Conservation (phyloP, 2,888 invertebrate species). For the Lithosia quadra region DNA sequence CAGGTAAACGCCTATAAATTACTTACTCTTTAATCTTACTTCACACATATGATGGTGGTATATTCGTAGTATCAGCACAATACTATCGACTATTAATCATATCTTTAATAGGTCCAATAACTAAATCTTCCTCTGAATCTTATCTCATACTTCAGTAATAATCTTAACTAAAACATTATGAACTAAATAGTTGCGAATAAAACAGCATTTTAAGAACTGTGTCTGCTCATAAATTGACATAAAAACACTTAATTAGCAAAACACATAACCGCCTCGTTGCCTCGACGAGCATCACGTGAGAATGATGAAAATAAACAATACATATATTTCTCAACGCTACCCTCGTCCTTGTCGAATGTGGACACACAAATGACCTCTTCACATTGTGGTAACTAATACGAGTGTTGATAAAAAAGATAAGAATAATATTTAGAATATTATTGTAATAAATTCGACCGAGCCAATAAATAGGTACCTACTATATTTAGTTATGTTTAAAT, state of each 20-base stretch:
- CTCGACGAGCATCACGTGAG: slow-evolving; percentile 45
- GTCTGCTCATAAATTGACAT: slow-evolving; percentile 23
- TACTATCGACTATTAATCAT: not conserved
- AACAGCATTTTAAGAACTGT: slow-evolving; percentile 17
- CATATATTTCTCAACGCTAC: slow-evolving; percentile 45
- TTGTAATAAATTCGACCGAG: not conserved
- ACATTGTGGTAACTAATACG: slow-evolving; percentile 35
- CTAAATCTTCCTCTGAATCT: not conserved
- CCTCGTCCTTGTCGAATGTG: slow-evolving; percentile 47
- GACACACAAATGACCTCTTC: slow-evolving; percentile 48
- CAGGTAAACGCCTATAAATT: not conserved
- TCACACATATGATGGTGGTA: too few species aligned
- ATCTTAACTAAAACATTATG: not conserved
- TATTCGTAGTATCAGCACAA: too few species aligned
- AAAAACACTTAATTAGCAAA: slow-evolving; percentile 36
- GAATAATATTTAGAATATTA: slow-evolving; percentile 22
- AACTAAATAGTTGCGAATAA: not conserved
- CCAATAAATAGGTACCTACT: too few species aligned
- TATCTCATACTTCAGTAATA: not conserved
- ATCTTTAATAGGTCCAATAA: not conserved
- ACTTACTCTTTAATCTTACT: not conserved
- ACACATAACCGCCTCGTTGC: slow-evolving; percentile 25
- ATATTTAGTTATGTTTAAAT: not conserved
- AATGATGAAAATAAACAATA: slow-evolving; percentile 55
- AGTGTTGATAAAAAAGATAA: slow-evolving; percentile 29